Base-by-base conservation (phyloP, 2,797 vertebrate species). In the Sebastes ruberrimus region DNA sequence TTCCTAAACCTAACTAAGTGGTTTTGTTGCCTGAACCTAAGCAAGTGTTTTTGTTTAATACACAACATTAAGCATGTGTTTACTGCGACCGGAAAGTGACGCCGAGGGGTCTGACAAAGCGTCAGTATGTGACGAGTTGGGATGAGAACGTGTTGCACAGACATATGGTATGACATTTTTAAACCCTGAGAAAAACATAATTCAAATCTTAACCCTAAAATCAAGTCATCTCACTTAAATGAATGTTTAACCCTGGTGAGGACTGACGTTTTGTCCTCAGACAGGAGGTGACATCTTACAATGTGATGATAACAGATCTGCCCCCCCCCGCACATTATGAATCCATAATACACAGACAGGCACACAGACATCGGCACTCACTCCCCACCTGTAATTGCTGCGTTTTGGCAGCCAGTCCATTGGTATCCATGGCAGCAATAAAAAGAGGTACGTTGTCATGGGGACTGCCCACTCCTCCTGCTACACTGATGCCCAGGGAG, bases 401-500 rank as follows among this genome's bases (percentile, higher is more conserved):
- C 56, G 97, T 97, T 93, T 96, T 97, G 88, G 96, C 96, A 66
- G 97, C 97, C 80, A 96, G 94, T 92, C 97, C 97, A 74, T 95
- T 94, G 0, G 96, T 96, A 86, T 98, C 97, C 97, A 99, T 97
- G 96, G 97, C 92, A 77, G 97, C 97, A 87, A 98, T 97, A 93
- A 97, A 97, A 91, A 98, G 96, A 62, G 96, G 96, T 86, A 96
- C 88, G 84, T 98, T 96, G 83, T 97, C 97, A 76, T 97, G 97
- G 25, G 97, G 96, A 92, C 97, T 97, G 86, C 96, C 96, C 78
- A 96, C 93, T 88, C 97, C 97, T 88, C 97, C 97, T 83, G 97
- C 97, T 90, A 98, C 94, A 88, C 94, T 96, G 83, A 99, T 94
- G 82, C 97, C 97, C 81, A 98, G 63, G 2, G 96, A 97, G 86